Evolutionary conservation across 1,140 invertebrate species (phyloP), one percentile per base, ranked within the genome.

Genomic region (Bombus impatiens): DNA sequence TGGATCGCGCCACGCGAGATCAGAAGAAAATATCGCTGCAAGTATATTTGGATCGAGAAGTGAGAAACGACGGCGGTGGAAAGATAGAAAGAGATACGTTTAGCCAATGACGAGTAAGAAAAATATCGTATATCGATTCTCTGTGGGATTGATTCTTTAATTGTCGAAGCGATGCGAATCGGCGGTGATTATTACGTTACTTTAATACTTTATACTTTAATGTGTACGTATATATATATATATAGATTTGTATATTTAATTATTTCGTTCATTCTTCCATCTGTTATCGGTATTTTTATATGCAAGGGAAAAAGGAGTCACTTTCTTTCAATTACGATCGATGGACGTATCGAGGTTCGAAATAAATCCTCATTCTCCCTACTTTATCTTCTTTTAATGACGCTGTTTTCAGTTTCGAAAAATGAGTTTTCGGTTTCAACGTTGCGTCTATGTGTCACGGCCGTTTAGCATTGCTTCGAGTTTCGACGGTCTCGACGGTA

Each of bases 121-220:
- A 92, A 92, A 92, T 92, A 92, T 92, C 59, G 57, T 91, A 90
- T 90, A 89, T 91, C 78, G 76, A 91, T 62, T 85, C 82, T 89
- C 68, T 78, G 74, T 65, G 68, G 80, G 57, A 82, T 86, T 86
- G 70, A 85, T 71, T 78, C 59, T 77, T 70, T 53, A 65, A 37
- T 72, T 78, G 80, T 87, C 90, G 90, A 89, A 89, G 81, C 78
- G 77, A 91, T 80, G 82, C 86, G 78, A 88, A 89, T 78, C 86
- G 78, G 74, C 44, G 62, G 79, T 82, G 77, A 84, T 35, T 35
- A 3, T 68, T 42, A 53, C 28, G 28, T 76, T 3, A 76, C 3
- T 44, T 76, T 67, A 62, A 37, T 28, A 40, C 0, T 32, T 13
- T 15, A 15, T 37, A 8, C 9, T 35, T 75, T 10, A 32, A 12